Evolutionary conservation across 1,140 invertebrate species (phyloP).

Genomic region (Campodea augens): DNA sequence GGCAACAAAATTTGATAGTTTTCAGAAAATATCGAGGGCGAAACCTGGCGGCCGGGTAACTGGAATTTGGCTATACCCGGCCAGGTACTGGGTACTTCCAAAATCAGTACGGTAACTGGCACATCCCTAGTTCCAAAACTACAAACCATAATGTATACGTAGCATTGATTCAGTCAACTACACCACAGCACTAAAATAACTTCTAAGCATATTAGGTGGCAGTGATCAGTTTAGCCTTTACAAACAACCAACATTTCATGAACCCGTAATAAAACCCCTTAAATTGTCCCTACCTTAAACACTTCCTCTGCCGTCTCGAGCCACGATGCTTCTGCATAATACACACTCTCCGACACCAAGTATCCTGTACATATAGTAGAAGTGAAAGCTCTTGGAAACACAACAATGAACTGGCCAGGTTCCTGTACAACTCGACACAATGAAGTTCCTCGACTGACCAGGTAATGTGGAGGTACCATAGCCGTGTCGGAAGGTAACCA

Average conservation of each 20-base stretch:
- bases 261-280: not conserved
- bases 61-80: no score
- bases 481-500: conserved; percentile 85
- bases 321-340: conserved; percentile 73
- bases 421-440: conserved; percentile 62
- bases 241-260: conserved; percentile 2
- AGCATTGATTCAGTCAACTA: not conserved
- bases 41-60: no score
- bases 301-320: conserved; percentile 48
- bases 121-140: no score
- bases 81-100: no score
- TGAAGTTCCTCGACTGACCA: conserved; percentile 54
- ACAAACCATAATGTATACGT: no score
- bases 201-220: not conserved
- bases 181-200: not conserved
- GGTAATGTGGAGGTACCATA: conserved; percentile 73
- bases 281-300: conserved; percentile 38
- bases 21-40: no score
- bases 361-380: conserved; percentile 78
- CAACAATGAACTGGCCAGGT: conserved; percentile 74
- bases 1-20: no score
- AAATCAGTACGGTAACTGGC: no score
- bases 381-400: conserved; percentile 78
- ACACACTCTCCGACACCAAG: conserved; percentile 79
- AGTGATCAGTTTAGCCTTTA: conserved; percentile 5